Evolutionary conservation across 92 coral and sea anemone genomes (phyloP).

Genomic region (Porites lobata): DNA sequence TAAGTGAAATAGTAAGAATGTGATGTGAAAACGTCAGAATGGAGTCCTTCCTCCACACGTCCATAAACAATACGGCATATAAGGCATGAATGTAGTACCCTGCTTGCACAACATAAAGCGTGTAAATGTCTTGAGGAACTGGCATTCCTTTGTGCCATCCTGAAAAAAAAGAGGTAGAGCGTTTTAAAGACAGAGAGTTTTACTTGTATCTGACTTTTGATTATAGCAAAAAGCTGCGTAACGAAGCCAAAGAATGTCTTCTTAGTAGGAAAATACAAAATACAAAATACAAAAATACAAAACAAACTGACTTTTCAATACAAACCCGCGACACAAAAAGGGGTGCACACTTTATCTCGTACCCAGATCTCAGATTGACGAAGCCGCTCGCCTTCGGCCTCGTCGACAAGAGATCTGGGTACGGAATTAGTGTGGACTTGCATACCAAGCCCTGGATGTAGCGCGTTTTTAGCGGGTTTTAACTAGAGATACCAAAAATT

Average conservation of each 20-base stretch:
- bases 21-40: constrained; percentile 91
- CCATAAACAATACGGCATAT: constrained; percentile 94
- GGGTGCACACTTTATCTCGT: too few species aligned
- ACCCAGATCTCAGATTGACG: too few species aligned
- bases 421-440: too few species aligned
- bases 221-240: not conserved
- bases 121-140: constrained; percentile 82
- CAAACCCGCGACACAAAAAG: too few species aligned
- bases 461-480: too few species aligned
- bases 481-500: too few species aligned
- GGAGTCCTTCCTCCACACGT: constrained; percentile 92
- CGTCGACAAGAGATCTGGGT: too few species aligned
- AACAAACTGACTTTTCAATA: too few species aligned
- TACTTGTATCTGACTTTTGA: not conserved
- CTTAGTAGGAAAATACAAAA: too few species aligned
- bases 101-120: constrained; percentile 80
- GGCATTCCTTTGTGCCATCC: constrained; percentile 78
- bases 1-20: constrained; percentile 73
- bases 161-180: constrained; percentile 27
- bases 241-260: not conserved
- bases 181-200: not conserved
- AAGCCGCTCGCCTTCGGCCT: too few species aligned
- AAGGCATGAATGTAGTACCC: constrained; percentile 95
- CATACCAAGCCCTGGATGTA: too few species aligned
- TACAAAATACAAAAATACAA: too few species aligned